These are phyloP conservation scores for Scaptomyza polygonia DNA, from an alignment of 2,888 invertebrate species.

Conservation along the genomic window DNA sequence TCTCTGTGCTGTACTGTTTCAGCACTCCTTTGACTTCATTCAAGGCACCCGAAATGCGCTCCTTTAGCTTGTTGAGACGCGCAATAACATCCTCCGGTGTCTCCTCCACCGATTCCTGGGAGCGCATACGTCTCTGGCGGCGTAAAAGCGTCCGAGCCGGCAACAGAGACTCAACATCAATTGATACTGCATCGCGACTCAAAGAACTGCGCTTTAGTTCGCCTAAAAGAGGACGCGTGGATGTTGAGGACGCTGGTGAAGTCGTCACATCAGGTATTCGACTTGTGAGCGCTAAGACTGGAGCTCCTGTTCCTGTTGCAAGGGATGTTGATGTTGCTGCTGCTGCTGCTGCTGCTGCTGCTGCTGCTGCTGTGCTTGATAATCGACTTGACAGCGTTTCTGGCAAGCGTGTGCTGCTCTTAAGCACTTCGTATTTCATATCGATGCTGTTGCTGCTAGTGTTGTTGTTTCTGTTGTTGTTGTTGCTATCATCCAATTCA, in stretches of 20 bases:
- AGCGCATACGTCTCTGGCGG: conserved; percentile 76
- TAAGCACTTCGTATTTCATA: conserved; percentile 77
- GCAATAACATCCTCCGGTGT: conserved; percentile 80
- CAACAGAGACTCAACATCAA: conserved; percentile 62
- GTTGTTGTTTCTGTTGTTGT: conserved; percentile 20
- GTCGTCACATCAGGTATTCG: conserved; percentile 53
- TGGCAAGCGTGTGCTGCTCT: conserved; percentile 46
- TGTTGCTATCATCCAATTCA: conserved; percentile 57
- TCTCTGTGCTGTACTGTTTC: conserved; percentile 82
- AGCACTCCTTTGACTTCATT: conserved; percentile 83
- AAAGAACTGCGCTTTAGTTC: conserved; percentile 54
- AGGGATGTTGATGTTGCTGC: conserved; percentile 6
- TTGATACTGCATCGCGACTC: conserved; percentile 53
- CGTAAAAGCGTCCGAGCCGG: conserved; percentile 76
- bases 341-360: conserved; percentile 13
- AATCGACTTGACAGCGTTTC: conserved; percentile 36
- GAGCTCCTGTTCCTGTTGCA: conserved; percentile 14
- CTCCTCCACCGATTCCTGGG: conserved; percentile 68
- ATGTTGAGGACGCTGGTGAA: conserved; percentile 15
- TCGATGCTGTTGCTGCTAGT: conserved; percentile 42
- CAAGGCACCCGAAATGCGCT: conserved; percentile 82
- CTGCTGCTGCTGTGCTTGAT: conserved; percentile 14
- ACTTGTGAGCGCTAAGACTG: conserved; percentile 30
- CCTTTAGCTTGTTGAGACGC: conserved; percentile 81
- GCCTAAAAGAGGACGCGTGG: conserved; percentile 51